phyloP scores from a whole-genome alignment of 1,140 invertebrate genomes.

The Brachionus manjavacas region DNA sequence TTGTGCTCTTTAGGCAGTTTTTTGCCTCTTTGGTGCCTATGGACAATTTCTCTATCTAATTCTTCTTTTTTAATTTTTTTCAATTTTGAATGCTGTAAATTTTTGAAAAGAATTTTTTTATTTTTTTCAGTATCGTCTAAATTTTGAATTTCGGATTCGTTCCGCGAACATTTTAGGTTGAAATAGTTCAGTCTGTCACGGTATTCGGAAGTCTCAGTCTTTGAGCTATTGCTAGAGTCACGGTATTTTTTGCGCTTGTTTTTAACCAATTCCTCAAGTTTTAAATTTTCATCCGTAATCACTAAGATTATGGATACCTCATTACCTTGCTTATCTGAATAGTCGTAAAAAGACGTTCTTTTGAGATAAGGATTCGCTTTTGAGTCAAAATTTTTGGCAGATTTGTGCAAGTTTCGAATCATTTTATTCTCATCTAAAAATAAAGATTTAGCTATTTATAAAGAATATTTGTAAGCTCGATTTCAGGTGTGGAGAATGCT shows the following conservation, averaged over 20 bases:
- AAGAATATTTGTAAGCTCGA: not conserved
- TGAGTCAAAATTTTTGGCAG: not conserved
- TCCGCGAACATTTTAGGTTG: not conserved
- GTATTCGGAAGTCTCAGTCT: not conserved
- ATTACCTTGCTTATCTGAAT: not conserved
- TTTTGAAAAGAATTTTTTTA: not conserved
- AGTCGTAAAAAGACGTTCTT: not conserved
- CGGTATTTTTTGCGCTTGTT: not conserved
- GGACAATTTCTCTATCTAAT: not conserved
- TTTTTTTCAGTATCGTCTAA: not conserved
- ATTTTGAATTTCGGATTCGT: not conserved
- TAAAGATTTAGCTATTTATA: no score
- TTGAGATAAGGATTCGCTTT: not conserved
- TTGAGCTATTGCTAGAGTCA: not conserved
- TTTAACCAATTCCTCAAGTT: not conserved
- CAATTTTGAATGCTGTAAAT: not conserved
- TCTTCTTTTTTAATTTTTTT: conserved; percentile 13
- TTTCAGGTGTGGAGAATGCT: not conserved
- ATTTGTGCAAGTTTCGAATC: not conserved
- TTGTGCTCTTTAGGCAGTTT: not conserved
- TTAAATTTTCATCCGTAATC: conserved; percentile 15
- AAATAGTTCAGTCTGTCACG: not conserved
- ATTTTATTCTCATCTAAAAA: not conserved
- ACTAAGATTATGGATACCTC: conserved; percentile 11
- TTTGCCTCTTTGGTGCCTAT: not conserved